These are phyloP conservation scores for Pseudoips prasinana DNA, from an alignment of 2,888 invertebrate genomes.

Conservation along the genomic window DNA sequence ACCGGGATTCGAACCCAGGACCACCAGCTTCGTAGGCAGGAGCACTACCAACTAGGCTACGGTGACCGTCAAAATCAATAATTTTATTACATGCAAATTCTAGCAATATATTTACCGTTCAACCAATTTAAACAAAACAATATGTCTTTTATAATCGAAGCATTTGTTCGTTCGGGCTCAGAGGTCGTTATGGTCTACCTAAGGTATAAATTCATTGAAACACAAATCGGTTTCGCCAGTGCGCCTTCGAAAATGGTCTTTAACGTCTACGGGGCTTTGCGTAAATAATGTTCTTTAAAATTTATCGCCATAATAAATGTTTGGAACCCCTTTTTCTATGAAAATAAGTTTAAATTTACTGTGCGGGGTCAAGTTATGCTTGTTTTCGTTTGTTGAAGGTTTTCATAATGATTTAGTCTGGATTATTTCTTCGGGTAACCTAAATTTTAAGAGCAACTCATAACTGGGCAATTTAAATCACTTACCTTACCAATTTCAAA, in stretches of 20 bases:
- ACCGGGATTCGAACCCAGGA: too few species aligned
- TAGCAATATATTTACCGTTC: neutral
- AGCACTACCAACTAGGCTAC: too few species aligned
- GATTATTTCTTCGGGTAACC: too few species aligned
- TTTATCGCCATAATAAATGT: conserved; percentile 79
- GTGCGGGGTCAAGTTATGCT: conserved; percentile 51
- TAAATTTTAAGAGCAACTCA: too few species aligned
- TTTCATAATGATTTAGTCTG: conserved; percentile 21
- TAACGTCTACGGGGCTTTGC: conserved; percentile 76
- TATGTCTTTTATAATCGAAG: conserved; percentile 38
- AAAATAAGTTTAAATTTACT: conserved; percentile 76
- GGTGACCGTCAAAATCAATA: too few species aligned
- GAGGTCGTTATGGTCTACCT: conserved; percentile 49
- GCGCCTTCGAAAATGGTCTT: conserved; percentile 73
- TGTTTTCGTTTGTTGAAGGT: conserved; percentile 36
- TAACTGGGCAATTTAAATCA: too few species aligned
- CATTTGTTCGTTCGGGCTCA: conserved; percentile 39
- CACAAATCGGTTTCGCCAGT: conserved; percentile 61
- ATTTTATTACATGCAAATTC: too few species aligned
- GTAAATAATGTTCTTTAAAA: conserved; percentile 78
- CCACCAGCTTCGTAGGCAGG: too few species aligned
- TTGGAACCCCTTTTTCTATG: conserved; percentile 72
- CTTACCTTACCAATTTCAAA: too few species aligned
- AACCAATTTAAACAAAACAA: conserved; percentile 35
- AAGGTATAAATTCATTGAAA: conserved; percentile 72